A percentile compares a stretch with the other conserved stretches of the same genome.
Conservation (phyloP, 2,113 vertebrate genomes). For the Candoia aspera region DNA sequence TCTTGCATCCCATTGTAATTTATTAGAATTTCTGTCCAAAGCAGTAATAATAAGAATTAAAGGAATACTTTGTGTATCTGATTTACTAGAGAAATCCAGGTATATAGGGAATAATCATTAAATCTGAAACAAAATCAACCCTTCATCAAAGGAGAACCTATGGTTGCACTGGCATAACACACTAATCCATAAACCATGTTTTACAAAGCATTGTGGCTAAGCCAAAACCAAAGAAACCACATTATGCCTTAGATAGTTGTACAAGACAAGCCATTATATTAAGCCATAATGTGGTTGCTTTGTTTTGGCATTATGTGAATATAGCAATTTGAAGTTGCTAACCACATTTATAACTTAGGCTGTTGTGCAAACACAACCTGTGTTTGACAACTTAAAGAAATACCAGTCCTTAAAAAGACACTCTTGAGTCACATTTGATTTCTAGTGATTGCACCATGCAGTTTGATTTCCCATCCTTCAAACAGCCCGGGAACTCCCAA, state of each 20-base stretch:
- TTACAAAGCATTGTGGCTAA: background rate
- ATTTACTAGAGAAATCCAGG: slow-evolving; percentile 60
- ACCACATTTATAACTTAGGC: background rate
- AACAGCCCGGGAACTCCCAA: background rate
- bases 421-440: slow-evolving; percentile 17
- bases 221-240: background rate
- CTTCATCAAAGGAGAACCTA: slow-evolving; percentile 48
- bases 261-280: background rate
- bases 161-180: background rate
- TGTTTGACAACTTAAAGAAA: slow-evolving; percentile 38
- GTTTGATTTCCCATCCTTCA: background rate
- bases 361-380: slow-evolving; percentile 18
- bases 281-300: background rate
- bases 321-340: background rate
- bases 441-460: background rate
- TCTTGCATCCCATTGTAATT: slow-evolving; percentile 76
- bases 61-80: slow-evolving; percentile 69
- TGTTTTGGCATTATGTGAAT: background rate
- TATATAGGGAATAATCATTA: slow-evolving; percentile 65
- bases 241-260: background rate
- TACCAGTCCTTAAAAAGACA: slow-evolving; percentile 1
- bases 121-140: slow-evolving; percentile 45
- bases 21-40: slow-evolving; percentile 66
- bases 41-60: slow-evolving; percentile 64
- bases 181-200: background rate